Conservation (phyloP, 2,888 invertebrate species). For the Neoitamus cyanurus region DNA sequence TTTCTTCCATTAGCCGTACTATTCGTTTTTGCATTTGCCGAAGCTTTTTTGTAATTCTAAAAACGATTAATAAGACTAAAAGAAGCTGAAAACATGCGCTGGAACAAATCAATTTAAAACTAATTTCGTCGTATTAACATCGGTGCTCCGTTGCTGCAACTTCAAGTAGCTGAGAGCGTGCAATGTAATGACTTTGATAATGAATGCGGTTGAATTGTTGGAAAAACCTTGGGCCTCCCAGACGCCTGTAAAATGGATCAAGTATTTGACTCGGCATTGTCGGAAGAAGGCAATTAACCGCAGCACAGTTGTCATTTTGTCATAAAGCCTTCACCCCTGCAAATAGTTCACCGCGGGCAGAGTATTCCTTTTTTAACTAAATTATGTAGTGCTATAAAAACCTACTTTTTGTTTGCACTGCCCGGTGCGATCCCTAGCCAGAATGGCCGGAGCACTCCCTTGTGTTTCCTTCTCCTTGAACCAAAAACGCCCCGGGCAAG, state of each 20-base stretch:
- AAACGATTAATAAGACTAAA: background rate
- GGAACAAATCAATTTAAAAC: background rate
- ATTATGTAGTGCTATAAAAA: conserved; percentile 21
- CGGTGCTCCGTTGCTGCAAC: background rate
- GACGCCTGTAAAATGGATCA: background rate
- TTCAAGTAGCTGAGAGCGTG: background rate
- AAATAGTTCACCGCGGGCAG: conserved; percentile 2
- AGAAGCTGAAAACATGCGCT: background rate
- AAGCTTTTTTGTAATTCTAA: background rate
- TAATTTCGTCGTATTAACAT: background rate
- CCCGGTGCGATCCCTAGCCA: background rate
- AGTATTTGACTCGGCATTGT: background rate
- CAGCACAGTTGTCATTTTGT: background rate
- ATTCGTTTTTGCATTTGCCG: background rate
- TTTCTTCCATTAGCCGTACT: too few relatives aligned
- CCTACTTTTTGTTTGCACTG: background rate
- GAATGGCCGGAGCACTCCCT: background rate
- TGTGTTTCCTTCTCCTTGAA: conserved; percentile 7
- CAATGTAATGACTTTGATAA: background rate
- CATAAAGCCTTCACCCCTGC: background rate
- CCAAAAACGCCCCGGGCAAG: background rate
- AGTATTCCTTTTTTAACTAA: background rate
- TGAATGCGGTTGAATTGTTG: background rate
- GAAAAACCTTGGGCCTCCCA: background rate
- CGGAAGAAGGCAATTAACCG: background rate